Evolutionary conservation across 2,888 invertebrate species (phyloP).

Genomic region (Xanthia icteritia): DNA sequence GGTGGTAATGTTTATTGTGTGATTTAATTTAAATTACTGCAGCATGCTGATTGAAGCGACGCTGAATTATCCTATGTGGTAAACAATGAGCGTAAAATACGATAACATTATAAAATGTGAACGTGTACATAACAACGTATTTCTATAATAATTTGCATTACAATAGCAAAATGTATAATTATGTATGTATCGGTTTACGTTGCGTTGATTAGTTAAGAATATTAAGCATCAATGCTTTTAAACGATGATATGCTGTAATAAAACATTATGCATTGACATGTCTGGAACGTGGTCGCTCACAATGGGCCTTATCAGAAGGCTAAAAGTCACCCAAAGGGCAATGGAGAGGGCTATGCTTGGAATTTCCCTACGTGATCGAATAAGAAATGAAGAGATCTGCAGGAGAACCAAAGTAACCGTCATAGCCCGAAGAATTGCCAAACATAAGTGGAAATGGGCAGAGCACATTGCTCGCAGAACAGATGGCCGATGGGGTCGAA

Average conservation of each 20-base stretch:
- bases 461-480: too few relatives aligned
- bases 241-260: neutral
- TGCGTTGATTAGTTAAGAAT: conserved; percentile 18
- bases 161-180: conserved; percentile 24
- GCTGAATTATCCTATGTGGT: conserved; percentile 25
- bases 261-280: conserved; percentile 12
- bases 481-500: too few relatives aligned
- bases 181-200: conserved; percentile 8
- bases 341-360: too few relatives aligned
- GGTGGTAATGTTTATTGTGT: conserved; percentile 1
- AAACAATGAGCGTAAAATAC: conserved; percentile 26
- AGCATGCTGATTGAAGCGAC: conserved; percentile 20
- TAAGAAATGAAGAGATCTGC: too few relatives aligned
- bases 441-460: too few relatives aligned
- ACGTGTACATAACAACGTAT: conserved; percentile 20
- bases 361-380: too few relatives aligned
- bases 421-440: too few relatives aligned
- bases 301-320: too few relatives aligned
- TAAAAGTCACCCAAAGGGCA: too few relatives aligned
- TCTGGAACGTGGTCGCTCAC: too few relatives aligned
- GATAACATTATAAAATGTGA: conserved; percentile 20
- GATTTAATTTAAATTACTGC: conserved; percentile 12
- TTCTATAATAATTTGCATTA: conserved; percentile 16
- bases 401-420: too few relatives aligned
- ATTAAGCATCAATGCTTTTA: neutral